Evolutionary conservation across 2,888 invertebrate species (phyloP).

Genomic region (Meteorus cinctellus): DNA sequence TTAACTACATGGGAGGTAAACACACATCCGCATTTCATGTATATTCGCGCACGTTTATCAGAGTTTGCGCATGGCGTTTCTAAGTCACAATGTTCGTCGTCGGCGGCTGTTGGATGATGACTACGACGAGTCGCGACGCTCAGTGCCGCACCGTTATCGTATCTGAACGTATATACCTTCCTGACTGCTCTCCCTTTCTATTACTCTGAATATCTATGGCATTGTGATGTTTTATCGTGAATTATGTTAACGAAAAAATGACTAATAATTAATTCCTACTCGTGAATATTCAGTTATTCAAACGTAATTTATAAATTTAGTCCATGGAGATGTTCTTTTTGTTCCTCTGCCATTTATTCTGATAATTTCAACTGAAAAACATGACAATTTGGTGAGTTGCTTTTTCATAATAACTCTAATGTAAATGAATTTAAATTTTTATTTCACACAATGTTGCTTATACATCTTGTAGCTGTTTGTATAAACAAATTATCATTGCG

Average conservation of each 20-base stretch:
- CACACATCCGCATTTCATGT: not conserved
- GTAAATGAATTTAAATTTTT: not conserved
- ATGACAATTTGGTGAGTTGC: not conserved
- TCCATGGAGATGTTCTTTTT: not conserved
- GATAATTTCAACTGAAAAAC: not conserved
- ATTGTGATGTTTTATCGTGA: not conserved
- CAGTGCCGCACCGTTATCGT: constrained; percentile 58
- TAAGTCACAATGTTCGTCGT: not conserved
- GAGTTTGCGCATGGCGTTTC: constrained; percentile 37
- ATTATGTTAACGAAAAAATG: constrained; percentile 1
- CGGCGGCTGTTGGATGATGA: constrained; percentile 19
- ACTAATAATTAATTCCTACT: too few relatives aligned
- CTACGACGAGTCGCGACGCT: constrained; percentile 47
- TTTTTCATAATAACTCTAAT: not conserved
- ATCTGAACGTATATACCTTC: constrained; percentile 44
- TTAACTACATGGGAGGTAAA: not conserved
- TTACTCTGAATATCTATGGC: not conserved
- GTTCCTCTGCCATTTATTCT: not conserved
- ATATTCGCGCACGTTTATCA: constrained; percentile 8
- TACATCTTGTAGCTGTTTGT: not conserved
- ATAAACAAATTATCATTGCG: not conserved
- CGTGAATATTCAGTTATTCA: constrained; percentile 9
- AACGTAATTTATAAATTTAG: not conserved
- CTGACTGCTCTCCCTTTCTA: not conserved
- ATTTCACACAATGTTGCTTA: not conserved